Conservation (phyloP, 1,140 invertebrate genomes). For the Tribolium castaneum region DNA sequence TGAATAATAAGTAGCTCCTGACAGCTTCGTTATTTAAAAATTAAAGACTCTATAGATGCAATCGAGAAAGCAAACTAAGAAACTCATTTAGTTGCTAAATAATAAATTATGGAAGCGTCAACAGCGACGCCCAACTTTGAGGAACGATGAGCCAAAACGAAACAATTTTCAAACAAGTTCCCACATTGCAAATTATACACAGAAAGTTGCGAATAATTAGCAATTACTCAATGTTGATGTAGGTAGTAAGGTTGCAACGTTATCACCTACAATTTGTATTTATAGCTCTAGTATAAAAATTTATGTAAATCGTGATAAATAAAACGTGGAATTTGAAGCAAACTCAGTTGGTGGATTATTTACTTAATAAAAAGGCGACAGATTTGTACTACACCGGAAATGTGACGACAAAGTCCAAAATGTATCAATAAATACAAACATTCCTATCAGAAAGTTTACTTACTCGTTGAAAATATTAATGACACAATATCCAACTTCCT, state of each 20-base stretch:
- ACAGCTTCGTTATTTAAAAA: background rate
- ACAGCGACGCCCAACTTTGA: too few relatives aligned
- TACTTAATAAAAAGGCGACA: background rate
- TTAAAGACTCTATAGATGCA: background rate
- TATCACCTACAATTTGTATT: background rate
- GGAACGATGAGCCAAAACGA: too few relatives aligned
- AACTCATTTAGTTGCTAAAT: background rate
- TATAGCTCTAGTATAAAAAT: background rate
- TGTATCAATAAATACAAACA: constrained; percentile 8
- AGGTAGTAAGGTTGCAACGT: background rate
- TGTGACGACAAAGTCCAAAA: background rate
- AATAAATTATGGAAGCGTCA: background rate
- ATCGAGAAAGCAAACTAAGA: background rate
- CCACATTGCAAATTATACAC: background rate
- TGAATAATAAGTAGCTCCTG: constrained; percentile 12
- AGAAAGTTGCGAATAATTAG: background rate
- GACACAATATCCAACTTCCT: too few relatives aligned
- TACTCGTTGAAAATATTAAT: background rate
- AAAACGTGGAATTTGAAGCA: background rate
- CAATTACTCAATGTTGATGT: background rate
- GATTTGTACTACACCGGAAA: background rate
- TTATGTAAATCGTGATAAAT: background rate
- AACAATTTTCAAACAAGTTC: too few relatives aligned
- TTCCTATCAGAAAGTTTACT: background rate
- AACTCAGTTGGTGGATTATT: background rate